Percentiles rank a stretch among this genome's conserved stretches.
phyloP scores from a whole-genome alignment of 2,888 invertebrate genomes.

The Meganola albula region DNA sequence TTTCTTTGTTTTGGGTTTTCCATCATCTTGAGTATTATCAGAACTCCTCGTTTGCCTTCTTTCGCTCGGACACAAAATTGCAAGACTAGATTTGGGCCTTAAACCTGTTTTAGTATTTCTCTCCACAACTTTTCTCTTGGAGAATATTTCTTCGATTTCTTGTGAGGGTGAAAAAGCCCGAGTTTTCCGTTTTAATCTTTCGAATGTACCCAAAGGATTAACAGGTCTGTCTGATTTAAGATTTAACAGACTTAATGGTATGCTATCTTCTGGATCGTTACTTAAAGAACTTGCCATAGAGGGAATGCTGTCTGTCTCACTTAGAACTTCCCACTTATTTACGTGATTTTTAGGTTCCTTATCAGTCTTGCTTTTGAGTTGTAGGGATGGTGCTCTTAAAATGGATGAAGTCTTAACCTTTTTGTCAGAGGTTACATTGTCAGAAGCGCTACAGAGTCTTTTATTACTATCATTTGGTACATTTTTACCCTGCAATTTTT shows the following conservation, averaged over 20 bases:
- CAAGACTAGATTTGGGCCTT: slow-evolving; percentile 68
- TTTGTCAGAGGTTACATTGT: slow-evolving; percentile 38
- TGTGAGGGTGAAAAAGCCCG: slow-evolving; percentile 78
- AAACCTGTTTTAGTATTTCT: slow-evolving; percentile 51
- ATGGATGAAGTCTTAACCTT: slow-evolving; percentile 51
- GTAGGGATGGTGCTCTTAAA: slow-evolving; percentile 63
- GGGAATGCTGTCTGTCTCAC: slow-evolving; percentile 79
- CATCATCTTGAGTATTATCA: slow-evolving; percentile 52
- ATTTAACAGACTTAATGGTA: slow-evolving; percentile 72
- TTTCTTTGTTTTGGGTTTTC: slow-evolving; percentile 48
- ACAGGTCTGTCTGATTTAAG: slow-evolving; percentile 52
- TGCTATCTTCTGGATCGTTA: slow-evolving; percentile 78
- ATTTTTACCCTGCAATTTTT: slow-evolving; percentile 77
- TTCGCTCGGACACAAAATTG: slow-evolving; percentile 61
- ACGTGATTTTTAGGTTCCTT: slow-evolving; percentile 61
- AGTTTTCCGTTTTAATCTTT: slow-evolving; percentile 73
- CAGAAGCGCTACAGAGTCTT: slow-evolving; percentile 20
- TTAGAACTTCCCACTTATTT: slow-evolving; percentile 77
- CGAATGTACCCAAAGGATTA: slow-evolving; percentile 53
- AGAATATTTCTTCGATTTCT: slow-evolving; percentile 76
- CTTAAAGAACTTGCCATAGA: slow-evolving; percentile 65
- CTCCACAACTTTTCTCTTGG: slow-evolving; percentile 61
- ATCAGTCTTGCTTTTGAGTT: slow-evolving; percentile 60
- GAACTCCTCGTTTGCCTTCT: slow-evolving; percentile 62
- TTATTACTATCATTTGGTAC: slow-evolving; percentile 40